These are phyloP conservation scores for Scarus forsteni DNA, from an alignment of 2,797 vertebrate genomes.

Conservation along the genomic window DNA sequence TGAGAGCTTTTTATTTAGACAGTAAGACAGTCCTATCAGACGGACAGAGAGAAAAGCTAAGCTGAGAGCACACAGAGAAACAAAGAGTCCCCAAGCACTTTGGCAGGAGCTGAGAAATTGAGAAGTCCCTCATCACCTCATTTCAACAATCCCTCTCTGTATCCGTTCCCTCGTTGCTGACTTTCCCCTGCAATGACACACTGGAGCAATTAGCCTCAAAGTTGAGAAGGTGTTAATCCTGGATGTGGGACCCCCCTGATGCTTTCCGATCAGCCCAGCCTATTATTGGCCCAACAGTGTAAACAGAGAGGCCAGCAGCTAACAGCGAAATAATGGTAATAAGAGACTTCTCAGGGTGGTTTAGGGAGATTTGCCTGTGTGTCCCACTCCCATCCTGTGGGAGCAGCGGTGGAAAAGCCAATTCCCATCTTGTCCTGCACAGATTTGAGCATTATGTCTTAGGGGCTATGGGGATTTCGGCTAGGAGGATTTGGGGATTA, in stretches of 20 bases:
- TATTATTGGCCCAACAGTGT: conserved; percentile 39
- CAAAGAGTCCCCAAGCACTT: conserved; percentile 21
- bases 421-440: conserved; percentile 60
- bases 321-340: conserved; percentile 57
- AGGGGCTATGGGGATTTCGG: conserved; percentile 50
- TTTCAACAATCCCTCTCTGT: conserved; percentile 37
- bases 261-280: conserved; percentile 53
- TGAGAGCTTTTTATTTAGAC: conserved; percentile 17
- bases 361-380: conserved; percentile 44
- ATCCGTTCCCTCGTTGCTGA: conserved; percentile 41
- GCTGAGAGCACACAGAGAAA: conserved; percentile 24
- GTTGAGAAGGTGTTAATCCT: conserved; percentile 69
- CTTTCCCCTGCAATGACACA: conserved; percentile 55
- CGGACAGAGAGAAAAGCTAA: background rate
- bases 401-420: conserved; percentile 60
- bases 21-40: conserved; percentile 1
- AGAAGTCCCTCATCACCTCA: conserved; percentile 28
- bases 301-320: conserved; percentile 35
- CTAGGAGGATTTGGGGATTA: conserved; percentile 68
- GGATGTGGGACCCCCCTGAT: conserved; percentile 42
- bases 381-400: conserved; percentile 57
- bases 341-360: conserved; percentile 49
- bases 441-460: conserved; percentile 58
- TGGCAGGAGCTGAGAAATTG: conserved; percentile 14
- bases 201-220: conserved; percentile 57